Base-by-base conservation (phyloP, 2,113 vertebrate species). In the Brachirus orientalis region DNA sequence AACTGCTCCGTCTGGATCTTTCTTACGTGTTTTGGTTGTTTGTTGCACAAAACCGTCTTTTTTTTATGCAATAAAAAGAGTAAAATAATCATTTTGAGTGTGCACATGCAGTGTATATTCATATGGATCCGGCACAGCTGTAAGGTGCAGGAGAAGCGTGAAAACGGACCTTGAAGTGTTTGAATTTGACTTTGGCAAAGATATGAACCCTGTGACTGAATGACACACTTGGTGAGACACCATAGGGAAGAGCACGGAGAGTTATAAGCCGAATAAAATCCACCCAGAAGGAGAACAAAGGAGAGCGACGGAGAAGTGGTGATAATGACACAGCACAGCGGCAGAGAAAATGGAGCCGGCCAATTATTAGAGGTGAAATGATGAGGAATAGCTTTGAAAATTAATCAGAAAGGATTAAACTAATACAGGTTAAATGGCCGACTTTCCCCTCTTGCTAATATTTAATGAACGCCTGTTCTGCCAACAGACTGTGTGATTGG, bases 341-440 rank as follows among this genome's bases (percentile, higher is more conserved):
- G 56, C 56, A 70, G 28, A 46, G 28, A 77, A 84, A 82, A 80
- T 77, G 45, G 72, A 65, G 64, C 69, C 62, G 58, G 80, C 59
- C 78, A 75, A 79, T 86, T 80, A 83, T 86, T 78, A 40, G 48
- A 79, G 67, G 61, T 61, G 72, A 65, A 88, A 87, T 68, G 50
- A 69, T 64, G 56, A 72, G 64, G 53, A 85, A 78, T 68, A 38
- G 63, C 74, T 56, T 44, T 63, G 66, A 67, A 88, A 88, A 86
- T 84, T 53, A 82, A 88, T 87, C 76, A 80, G 69, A 87, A 75
- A 43, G 56, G 75, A 84, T 84, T 86, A 77, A 86, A 84, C 84
- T 60, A 80, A 84, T 80, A 69, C 67, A 84, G 83, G 84, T 89
- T 87, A 90, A 87, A 88, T 59, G 69, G 69, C 69, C 41, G 64